Evolutionary conservation across 2,888 invertebrate species (phyloP), one percentile per base, ranked within the genome.

Genomic region (Melinaea marsaeus): DNA sequence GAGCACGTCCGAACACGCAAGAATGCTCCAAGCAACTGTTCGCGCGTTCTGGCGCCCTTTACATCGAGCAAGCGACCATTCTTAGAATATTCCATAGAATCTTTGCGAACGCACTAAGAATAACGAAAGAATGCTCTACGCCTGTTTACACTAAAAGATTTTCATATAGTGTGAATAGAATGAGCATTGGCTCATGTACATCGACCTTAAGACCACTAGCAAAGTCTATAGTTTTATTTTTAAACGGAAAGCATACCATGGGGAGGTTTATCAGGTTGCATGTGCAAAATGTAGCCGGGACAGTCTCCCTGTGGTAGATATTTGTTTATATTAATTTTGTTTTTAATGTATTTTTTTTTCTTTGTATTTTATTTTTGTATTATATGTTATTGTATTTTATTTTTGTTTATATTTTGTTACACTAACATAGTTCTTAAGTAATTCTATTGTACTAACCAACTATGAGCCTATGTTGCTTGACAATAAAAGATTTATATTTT

Each of bases 11-110:
- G 61, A 69, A 61, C 69, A 65, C 61, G 65, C 57, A 57, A 69
- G 65, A 69, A 67, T 56, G 61, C 65, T 64, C 64, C 62, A 62
- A 58, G 62, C 67, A 63, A 61, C 64, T 64, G 60, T 66, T 64
- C 60, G 64, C 57, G 42, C 57, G 58, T 55, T 64, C 61, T 55
- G 32, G 58, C 55, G 58, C 46, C 48, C 55, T 61, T 58, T 61
- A 64, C 58, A 55, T 64, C 55, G 42, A 57, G 61, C 64, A 46
- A 57, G 61, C 61, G 65, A 62, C 56, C 61, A 62, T 65, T 65
- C n/a, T 62, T 59, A 65, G 59, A 65, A 58, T 62, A 62, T 59
- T 59, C 55, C 48, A 63, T 63, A 63, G 54, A 58, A 62, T 62
- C 61, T 58, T 58, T 61, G 61, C 47, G 61, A 61, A 64, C 54